A percentile compares a stretch with the other conserved stretches of the same genome.
These are phyloP conservation scores for Distichodus sexfasciatus DNA, from an alignment of 2,797 vertebrate genomes.

Conservation along the genomic window DNA sequence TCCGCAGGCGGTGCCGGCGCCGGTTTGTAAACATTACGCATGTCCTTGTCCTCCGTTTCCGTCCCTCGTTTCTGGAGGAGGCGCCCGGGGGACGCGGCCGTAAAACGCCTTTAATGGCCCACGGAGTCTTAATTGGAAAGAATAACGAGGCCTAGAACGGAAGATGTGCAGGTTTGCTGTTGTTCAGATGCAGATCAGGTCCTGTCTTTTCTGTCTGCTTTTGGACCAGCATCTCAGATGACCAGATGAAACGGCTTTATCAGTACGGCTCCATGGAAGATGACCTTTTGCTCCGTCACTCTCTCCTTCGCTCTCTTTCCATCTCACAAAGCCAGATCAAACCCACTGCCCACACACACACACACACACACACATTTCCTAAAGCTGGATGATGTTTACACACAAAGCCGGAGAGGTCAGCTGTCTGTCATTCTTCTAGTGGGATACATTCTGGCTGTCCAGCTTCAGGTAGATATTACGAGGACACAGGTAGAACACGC, in stretches of 20 bases:
- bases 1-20: not conserved
- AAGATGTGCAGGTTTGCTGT: not conserved
- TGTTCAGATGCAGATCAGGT: not conserved
- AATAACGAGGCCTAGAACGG: constrained; percentile 29
- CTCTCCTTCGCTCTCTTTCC: not conserved
- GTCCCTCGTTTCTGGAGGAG: not conserved
- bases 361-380: not conserved
- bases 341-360: not conserved
- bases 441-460: no score
- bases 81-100: not conserved
- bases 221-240: not conserved
- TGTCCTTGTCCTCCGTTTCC: constrained; percentile 4
- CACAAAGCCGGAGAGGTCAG: not conserved
- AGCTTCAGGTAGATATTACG: no score
- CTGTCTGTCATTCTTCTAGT: not conserved
- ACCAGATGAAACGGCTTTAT: constrained; percentile 12
- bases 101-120: constrained; percentile 22
- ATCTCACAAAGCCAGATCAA: not conserved
- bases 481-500: no score
- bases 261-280: not conserved
- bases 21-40: constrained; percentile 11
- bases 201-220: not conserved
- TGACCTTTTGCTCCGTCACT: not conserved
- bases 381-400: not conserved
- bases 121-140: constrained; percentile 35